phyloP scores from a whole-genome alignment of 2,797 vertebrate genomes.

The Sparus aurata region DNA sequence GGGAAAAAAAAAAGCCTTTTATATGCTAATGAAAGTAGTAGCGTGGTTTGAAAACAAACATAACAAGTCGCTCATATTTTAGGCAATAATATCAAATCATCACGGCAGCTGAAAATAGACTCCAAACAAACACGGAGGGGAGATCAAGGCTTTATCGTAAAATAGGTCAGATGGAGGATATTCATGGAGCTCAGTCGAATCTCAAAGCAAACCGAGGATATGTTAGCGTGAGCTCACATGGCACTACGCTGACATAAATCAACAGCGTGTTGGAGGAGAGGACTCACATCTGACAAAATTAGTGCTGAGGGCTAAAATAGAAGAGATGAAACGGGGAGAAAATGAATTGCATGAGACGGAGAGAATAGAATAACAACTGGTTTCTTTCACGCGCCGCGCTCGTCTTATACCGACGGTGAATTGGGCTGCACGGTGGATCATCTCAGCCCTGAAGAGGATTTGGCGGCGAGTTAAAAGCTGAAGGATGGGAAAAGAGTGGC shows the following conservation, averaged over 20 bases:
- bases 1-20: slow-evolving; percentile 49
- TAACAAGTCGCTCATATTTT: slow-evolving; percentile 63
- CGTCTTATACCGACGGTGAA: slow-evolving; percentile 23
- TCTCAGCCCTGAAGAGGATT: slow-evolving; percentile 51
- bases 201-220: slow-evolving; percentile 34
- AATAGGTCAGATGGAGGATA: slow-evolving; percentile 70
- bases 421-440: slow-evolving; percentile 51
- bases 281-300: slow-evolving; percentile 1
- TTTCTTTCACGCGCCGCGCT: slow-evolving; percentile 13
- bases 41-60: slow-evolving; percentile 60
- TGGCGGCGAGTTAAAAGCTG: slow-evolving; percentile 42
- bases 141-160: slow-evolving; percentile 66
- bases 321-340: neutral
- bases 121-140: slow-evolving; percentile 58
- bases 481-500: slow-evolving; percentile 36
- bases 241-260: slow-evolving; percentile 35
- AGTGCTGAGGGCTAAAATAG: neutral
- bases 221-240: slow-evolving; percentile 33
- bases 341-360: slow-evolving; percentile 16
- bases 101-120: slow-evolving; percentile 66
- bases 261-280: slow-evolving; percentile 11
- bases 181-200: slow-evolving; percentile 51
- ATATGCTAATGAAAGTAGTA: slow-evolving; percentile 65
- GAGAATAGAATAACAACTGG: neutral
- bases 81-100: slow-evolving; percentile 53